Percentiles rank a stretch among this genome's conserved stretches.
phyloP scores from a whole-genome alignment of 2,888 invertebrate species.

The Andrena bucephala region DNA sequence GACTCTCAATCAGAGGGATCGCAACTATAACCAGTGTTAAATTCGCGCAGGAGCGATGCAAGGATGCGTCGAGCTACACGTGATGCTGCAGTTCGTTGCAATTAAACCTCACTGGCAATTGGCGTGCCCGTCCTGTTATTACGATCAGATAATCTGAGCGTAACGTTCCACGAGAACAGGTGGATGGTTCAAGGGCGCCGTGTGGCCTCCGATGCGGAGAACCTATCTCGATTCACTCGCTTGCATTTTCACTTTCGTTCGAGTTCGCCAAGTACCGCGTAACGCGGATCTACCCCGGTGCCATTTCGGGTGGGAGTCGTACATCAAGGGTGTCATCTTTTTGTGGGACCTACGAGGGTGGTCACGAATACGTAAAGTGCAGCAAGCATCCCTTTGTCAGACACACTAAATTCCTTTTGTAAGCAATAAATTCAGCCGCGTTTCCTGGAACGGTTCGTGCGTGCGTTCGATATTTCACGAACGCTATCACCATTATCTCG shows the following conservation, averaged over 20 bases:
- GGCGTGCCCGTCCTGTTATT: constrained; percentile 70
- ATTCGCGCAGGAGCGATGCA: constrained; percentile 30
- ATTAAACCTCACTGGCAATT: constrained; percentile 68
- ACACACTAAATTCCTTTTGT: neutral
- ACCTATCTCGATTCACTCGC: constrained; percentile 28
- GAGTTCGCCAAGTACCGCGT: constrained; percentile 1
- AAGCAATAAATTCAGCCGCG: neutral
- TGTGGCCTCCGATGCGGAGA: constrained; percentile 47
- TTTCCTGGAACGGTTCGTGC: constrained; percentile 13
- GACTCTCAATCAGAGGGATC: constrained; percentile 4
- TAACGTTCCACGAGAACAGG: constrained; percentile 68
- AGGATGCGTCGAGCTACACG: constrained; percentile 28
- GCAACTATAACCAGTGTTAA: constrained; percentile 45
- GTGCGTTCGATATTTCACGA: constrained; percentile 44
- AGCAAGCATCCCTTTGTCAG: neutral
- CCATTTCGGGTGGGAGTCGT: neutral
- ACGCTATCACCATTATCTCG: constrained; percentile 56
- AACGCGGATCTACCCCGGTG: neutral
- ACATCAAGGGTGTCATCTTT: neutral
- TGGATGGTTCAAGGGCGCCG: constrained; percentile 71
- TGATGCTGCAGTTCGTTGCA: constrained; percentile 64
- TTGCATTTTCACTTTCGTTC: constrained; percentile 54
- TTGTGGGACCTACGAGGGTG: too few species aligned
- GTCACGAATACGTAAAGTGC: too few species aligned
- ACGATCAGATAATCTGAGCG: constrained; percentile 71